Conservation (phyloP, 1,140 invertebrate species). For the Drosophila leontia region DNA sequence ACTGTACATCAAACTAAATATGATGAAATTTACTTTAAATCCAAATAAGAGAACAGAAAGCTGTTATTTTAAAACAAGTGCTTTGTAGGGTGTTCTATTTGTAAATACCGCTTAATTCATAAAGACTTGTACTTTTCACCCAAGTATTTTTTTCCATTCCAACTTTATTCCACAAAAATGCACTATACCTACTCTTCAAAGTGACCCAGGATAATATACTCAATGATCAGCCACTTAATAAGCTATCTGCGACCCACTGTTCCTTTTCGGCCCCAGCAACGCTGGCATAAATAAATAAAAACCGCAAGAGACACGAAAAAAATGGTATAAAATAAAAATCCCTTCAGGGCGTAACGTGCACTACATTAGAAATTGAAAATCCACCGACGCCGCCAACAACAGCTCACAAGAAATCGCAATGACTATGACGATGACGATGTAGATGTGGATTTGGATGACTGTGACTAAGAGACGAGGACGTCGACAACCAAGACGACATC, state of each 20-base stretch:
- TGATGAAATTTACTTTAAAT: too few species aligned
- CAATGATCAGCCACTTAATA: neutral
- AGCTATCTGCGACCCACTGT: conserved; percentile 40
- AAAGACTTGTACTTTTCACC: neutral
- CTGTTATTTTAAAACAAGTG: too few species aligned
- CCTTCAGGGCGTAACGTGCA: conserved; percentile 81
- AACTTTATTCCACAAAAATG: neutral
- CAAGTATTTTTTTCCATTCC: neutral
- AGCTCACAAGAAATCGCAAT: conserved; percentile 33
- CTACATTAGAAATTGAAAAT: conserved; percentile 84
- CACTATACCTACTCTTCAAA: too few species aligned
- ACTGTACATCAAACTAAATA: too few species aligned
- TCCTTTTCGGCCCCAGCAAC: conserved; percentile 22
- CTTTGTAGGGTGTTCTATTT: too few species aligned
- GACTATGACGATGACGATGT: conserved; percentile 41
- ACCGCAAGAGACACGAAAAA: conserved; percentile 60
- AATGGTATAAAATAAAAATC: conserved; percentile 77
- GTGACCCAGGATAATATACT: neutral
- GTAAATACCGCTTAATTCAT: too few species aligned
- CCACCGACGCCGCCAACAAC: conserved; percentile 67
- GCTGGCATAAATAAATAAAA: conserved; percentile 73
- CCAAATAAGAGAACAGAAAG: too few species aligned
- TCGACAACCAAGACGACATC: conserved; percentile 50
- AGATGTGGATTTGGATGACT: conserved; percentile 25
- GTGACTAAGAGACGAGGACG: conserved; percentile 44